Percentiles rank a stretch among this genome's conserved stretches.
phyloP scores from a whole-genome alignment of 2,888 invertebrate species.

The Zhuqinia jingwanae region DNA sequence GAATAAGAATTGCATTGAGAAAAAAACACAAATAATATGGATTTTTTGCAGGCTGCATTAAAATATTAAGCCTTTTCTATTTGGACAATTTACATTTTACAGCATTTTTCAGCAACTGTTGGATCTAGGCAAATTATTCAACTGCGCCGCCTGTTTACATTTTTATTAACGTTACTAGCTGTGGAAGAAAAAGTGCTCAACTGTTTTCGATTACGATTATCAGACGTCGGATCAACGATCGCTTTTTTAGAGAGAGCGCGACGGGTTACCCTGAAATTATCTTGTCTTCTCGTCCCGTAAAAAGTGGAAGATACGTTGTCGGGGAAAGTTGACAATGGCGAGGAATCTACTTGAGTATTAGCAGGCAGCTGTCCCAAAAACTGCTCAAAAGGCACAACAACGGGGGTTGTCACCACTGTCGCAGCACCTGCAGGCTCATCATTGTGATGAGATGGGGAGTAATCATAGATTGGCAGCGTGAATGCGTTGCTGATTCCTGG shows the following conservation, averaged over 20 bases:
- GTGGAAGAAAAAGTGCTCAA: background rate
- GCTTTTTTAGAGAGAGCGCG: constrained; percentile 53
- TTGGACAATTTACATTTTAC: no score
- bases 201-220: constrained; percentile 30
- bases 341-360: constrained; percentile 14
- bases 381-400: constrained; percentile 40
- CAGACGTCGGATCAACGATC: constrained; percentile 8
- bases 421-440: background rate
- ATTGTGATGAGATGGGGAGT: constrained; percentile 53
- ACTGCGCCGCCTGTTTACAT: no score
- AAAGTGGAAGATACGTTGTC: constrained; percentile 18
- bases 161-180: background rate
- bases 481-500: constrained; percentile 69
- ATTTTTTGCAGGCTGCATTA: no score
- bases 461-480: constrained; percentile 60
- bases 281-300: constrained; percentile 42
- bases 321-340: background rate
- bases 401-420: background rate
- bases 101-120: no score
- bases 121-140: no score
- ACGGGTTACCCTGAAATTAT: constrained; percentile 46
- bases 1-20: no score
- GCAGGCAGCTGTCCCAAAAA: constrained; percentile 33
- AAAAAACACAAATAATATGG: no score
- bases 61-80: no score